Base-by-base conservation (phyloP, 2,888 invertebrate species). In the Doris montereyensis region DNA sequence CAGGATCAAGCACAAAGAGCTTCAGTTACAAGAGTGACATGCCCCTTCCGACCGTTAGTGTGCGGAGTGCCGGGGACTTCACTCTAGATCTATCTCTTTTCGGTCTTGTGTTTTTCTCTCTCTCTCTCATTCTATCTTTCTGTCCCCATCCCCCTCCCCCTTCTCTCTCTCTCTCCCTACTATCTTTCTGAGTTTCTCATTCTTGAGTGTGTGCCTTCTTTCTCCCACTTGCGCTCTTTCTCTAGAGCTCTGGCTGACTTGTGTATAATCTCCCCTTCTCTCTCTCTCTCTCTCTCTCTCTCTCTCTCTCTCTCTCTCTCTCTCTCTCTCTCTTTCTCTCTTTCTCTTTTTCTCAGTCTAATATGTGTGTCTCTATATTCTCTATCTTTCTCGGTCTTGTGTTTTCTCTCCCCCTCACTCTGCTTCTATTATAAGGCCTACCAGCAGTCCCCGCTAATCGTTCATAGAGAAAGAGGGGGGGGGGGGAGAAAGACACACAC, bases 91-190 rank as follows among this genome's bases (percentile, higher is more conserved):
- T n/a, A n/a, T n/a, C n/a, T n/a, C n/a, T n/a, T n/a, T n/a, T n/a
- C n/a, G n/a, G n/a, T n/a, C n/a, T n/a, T 30, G 3, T 71, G n/a
- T 34, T 34, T 34, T 35, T 71, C 71, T 32, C 71, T 71, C 71
- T 71, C 71, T 71, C 71, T 34, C 35, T 71, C 71, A 34, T 35
- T 32, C 71, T 71, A 32, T 34, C 71, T 71, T 35, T 34, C 71
- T 71, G 8, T 71, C 32, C 24, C 71, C 35, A 2, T 34, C 35
- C n/a, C 24, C 8, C 32, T 28, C 71, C 10, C 32, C 35, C 32
- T 28, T 3, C n/a, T n/a, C 35, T 10, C n/a, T 35, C n/a, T n/a
- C 8, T n/a, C n/a, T 35, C n/a, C 71, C 35, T n/a, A 13, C 32
- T 71, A 26, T 72, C 52, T 21, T 41, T 21, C 34, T 41, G 26